Base-by-base conservation (phyloP, 2,797 vertebrate species). In the Nannoperca obscura region DNA sequence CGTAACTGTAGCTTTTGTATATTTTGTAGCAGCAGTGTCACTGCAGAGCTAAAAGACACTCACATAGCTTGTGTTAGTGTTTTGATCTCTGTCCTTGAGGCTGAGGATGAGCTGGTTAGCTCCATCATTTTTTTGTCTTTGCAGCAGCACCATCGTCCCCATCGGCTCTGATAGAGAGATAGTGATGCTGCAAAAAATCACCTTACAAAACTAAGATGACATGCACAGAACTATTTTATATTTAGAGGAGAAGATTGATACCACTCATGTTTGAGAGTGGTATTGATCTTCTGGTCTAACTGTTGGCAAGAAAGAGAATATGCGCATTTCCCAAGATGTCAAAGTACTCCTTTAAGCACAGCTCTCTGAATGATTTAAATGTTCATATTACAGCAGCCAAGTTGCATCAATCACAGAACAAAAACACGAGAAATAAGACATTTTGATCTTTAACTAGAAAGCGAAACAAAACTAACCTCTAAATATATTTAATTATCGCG, bases 1-100 rank as follows among this genome's bases (percentile, higher is more conserved):
- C 49, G 82, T 57, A 17, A 66, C 34, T 49, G 38, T 22, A 10
- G 47, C n/a, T 38, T 60, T 70, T 14, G 53, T 61, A 20, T 53
- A 54, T 34, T 69, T 50, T 78, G 46, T 17, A 34, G 60, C 32
- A 54, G 10, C 22, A 17, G 22, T 22, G 62, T 58, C 42, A 36
- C 34, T 34, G 32, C 53, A 24, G 60, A 64, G 20, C 11, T 11
- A 5, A 24, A 27, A 64, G 20, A 53, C 2, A 49, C 14, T 40
- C 7, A 11, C 9, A 55, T 19, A 53, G 30, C 55, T 58, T 10
- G 6, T 53, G 38, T 34, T 73, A 5, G 47, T 46, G 55, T 55
- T 46, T 34, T 53, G 17, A 72, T 58, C 1, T 47, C 15, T 53
- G 20, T 60, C 3, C 8, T 17, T 38, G 4, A 42, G 9, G 20